phyloP scores from a whole-genome alignment of 2,113 vertebrate genomes.

The Urocolius indicus region DNA sequence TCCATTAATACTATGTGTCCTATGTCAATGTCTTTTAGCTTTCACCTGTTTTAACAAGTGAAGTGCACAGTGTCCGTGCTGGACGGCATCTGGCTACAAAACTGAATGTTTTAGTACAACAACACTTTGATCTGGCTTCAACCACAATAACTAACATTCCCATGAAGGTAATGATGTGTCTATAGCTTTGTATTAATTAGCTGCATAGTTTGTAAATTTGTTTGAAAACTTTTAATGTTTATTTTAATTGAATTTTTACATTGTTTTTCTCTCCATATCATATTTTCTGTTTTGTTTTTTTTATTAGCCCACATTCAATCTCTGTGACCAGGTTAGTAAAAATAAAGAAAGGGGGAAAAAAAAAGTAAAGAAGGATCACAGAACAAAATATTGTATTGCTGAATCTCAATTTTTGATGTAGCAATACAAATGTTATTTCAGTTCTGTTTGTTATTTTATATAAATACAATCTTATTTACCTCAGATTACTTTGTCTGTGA shows the following conservation, averaged over 20 bases:
- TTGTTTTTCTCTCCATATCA: conserved; percentile 92
- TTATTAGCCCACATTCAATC: conserved; percentile 98
- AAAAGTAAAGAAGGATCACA: conserved; percentile 81
- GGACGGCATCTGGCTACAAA: conserved; percentile 94
- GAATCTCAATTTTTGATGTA: conserved; percentile 39
- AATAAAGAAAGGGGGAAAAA: conserved; percentile 66
- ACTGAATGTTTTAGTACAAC: conserved; percentile 96
- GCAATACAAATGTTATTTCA: conserved; percentile 46
- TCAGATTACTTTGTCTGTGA: conserved; percentile 77
- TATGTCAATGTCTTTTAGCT: conserved; percentile 70
- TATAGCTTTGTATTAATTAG: not conserved
- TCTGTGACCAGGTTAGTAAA: conserved; percentile 99
- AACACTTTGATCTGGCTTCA: conserved; percentile 97
- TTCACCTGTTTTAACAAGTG: conserved; percentile 87
- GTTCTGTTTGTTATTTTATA: conserved; percentile 56
- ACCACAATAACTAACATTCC: conserved; percentile 99
- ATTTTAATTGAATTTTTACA: conserved; percentile 78
- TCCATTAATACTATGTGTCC: not conserved
- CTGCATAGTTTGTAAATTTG: conserved; percentile 61
- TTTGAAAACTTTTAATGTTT: conserved; percentile 65
- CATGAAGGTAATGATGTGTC: conserved; percentile 89
- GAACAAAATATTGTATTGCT: conserved; percentile 77
- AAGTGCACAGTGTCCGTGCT: conserved; percentile 96
- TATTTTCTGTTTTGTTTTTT: conserved; percentile 87
- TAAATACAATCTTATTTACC: conserved; percentile 13